A percentile compares a stretch with the other conserved stretches of the same genome.
Evolutionary conservation across 2,888 invertebrate species (phyloP).

Genomic region (Mystacides longicornis): DNA sequence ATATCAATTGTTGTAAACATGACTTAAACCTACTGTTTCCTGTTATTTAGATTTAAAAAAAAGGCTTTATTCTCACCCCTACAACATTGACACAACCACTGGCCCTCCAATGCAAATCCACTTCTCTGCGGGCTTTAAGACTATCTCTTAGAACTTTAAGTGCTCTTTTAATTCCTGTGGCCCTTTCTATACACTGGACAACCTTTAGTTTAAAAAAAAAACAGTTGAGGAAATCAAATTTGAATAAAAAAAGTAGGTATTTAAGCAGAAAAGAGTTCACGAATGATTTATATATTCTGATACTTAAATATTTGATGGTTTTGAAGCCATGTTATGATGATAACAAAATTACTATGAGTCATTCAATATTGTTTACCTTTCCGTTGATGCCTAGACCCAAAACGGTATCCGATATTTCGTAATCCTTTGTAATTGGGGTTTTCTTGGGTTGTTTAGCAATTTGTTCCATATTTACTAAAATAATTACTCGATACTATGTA

Average conservation of each 20-base stretch:
- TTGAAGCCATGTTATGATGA: no score
- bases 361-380: constrained; percentile 50
- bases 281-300: background rate
- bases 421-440: constrained; percentile 81
- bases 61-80: constrained; percentile 56
- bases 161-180: constrained; percentile 74
- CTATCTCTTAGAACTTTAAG: constrained; percentile 92
- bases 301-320: no score
- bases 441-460: constrained; percentile 32
- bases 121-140: constrained; percentile 87
- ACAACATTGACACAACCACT: constrained; percentile 91
- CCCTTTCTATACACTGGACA: constrained; percentile 81
- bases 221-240: background rate
- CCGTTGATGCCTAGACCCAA: constrained; percentile 97
- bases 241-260: background rate
- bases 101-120: constrained; percentile 92
- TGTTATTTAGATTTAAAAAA: no score
- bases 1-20: no score
- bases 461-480: constrained; percentile 15
- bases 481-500: background rate
- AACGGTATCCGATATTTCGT: constrained; percentile 85
- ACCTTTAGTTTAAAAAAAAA: constrained; percentile 45
- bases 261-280: background rate
- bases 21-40: no score
- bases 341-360: no score